Evolutionary conservation across 1,140 invertebrate genomes (phyloP).

Genomic region (Drosophila ananassae): DNA sequence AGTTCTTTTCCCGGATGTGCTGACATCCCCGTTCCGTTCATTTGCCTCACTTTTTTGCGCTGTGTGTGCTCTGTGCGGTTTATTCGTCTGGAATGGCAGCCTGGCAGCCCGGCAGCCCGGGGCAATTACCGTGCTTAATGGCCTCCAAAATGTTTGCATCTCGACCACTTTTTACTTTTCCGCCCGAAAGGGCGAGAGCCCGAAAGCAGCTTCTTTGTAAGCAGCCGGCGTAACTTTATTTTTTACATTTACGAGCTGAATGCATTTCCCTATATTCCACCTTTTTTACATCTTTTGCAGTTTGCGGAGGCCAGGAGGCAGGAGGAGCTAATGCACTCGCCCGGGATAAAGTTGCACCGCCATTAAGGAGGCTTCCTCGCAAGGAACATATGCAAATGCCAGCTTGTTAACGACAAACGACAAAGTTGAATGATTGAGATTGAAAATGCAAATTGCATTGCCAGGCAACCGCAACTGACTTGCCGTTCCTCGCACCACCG

Average conservation of each 20-base stretch:
- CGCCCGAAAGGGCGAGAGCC: not conserved
- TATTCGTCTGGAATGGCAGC: constrained; percentile 65
- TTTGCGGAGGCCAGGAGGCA: constrained; percentile 18
- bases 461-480: constrained; percentile 37
- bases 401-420: constrained; percentile 38
- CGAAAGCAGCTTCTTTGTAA: constrained; percentile 33
- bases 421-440: constrained; percentile 76
- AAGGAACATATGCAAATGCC: constrained; percentile 59
- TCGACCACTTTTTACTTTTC: constrained; percentile 6
- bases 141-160: constrained; percentile 42
- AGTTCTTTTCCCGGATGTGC: constrained; percentile 1
- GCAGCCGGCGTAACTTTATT: constrained; percentile 51
- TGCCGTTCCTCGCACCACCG: constrained; percentile 5
- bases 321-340: constrained; percentile 33
- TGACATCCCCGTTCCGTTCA: constrained; percentile 29
- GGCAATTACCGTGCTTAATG: constrained; percentile 67
- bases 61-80: constrained; percentile 40
- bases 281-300: not conserved
- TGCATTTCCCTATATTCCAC: constrained; percentile 28
- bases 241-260: constrained; percentile 47
- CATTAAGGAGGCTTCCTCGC: constrained; percentile 30
- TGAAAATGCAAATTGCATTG: constrained; percentile 73
- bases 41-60: constrained; percentile 11
- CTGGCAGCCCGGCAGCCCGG: not conserved
- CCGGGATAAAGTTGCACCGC: constrained; percentile 44